phyloP scores from a whole-genome alignment of 2,113 vertebrate species.

The Saguinus imperator region DNA sequence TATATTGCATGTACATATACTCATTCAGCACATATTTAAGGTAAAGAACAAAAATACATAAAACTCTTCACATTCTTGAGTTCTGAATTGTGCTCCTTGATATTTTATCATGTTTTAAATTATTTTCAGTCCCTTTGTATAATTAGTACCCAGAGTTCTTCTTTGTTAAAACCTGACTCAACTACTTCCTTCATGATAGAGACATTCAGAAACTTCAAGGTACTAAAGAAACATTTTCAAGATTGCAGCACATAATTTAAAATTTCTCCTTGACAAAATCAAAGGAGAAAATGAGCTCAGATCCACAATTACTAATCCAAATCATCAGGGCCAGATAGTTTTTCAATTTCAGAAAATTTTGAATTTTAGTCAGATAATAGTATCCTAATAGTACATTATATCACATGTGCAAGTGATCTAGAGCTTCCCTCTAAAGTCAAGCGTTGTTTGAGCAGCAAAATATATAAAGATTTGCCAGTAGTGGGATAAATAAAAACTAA shows the following conservation, averaged over 20 bases:
- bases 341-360: constrained; percentile 7
- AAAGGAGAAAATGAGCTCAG: constrained; percentile 21
- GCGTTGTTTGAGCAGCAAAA: not conserved
- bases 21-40: not conserved
- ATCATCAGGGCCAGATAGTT: not conserved
- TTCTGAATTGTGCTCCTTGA: constrained; percentile 24
- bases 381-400: not conserved
- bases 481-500: not conserved
- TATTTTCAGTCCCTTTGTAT: not conserved
- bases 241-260: not conserved
- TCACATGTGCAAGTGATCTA: not conserved
- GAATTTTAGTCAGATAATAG: not conserved
- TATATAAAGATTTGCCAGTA: not conserved
- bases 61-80: not conserved
- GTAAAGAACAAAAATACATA: constrained; percentile 26
- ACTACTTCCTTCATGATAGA: not conserved
- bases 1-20: not conserved
- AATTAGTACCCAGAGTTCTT: not conserved
- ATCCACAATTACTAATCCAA: not conserved
- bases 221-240: constrained; percentile 31
- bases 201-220: not conserved
- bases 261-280: constrained; percentile 20
- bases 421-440: not conserved
- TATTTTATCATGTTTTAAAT: not conserved
- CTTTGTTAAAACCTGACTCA: constrained; percentile 14